These are phyloP conservation scores for Rhizoglyphus robini DNA, from an alignment of 1,140 invertebrate species.

Conservation along the genomic window DNA sequence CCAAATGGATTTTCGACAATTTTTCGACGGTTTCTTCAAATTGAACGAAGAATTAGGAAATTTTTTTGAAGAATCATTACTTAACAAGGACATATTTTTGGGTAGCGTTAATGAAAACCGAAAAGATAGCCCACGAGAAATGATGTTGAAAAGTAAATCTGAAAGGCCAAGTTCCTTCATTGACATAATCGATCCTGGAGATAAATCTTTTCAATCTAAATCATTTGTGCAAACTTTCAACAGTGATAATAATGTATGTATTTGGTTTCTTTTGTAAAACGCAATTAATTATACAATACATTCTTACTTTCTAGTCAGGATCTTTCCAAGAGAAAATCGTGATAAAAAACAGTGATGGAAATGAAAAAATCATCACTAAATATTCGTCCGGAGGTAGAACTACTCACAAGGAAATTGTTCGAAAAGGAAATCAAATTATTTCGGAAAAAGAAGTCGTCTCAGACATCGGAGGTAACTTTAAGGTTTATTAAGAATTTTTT, in stretches of 20 bases:
- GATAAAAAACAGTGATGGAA: neutral
- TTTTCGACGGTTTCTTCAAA: neutral
- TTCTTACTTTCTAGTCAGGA: no score
- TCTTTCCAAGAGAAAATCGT: slow-evolving; percentile 2
- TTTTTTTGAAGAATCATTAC: neutral
- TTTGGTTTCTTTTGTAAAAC: no score
- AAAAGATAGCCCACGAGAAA: neutral
- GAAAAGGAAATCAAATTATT: neutral
- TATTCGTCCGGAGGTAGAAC: neutral
- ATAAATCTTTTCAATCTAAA: no score
- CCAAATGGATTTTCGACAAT: slow-evolving; percentile 8
- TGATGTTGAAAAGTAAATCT: slow-evolving; percentile 15
- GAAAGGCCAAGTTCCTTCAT: neutral
- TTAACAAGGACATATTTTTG: neutral
- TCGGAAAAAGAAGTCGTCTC: slow-evolving; percentile 1
- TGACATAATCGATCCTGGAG: no score
- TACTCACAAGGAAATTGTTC: neutral
- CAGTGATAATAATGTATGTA: no score
- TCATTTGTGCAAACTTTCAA: no score
- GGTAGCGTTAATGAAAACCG: neutral
- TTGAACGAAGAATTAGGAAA: neutral
- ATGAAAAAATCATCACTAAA: slow-evolving; percentile 9
- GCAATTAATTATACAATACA: no score
- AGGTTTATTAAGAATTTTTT: no score
- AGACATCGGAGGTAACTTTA: neutral